Percentiles rank a stretch among this genome's conserved stretches.
Conservation (phyloP, 2,797 vertebrate genomes). For the Sciurus carolinensis region DNA sequence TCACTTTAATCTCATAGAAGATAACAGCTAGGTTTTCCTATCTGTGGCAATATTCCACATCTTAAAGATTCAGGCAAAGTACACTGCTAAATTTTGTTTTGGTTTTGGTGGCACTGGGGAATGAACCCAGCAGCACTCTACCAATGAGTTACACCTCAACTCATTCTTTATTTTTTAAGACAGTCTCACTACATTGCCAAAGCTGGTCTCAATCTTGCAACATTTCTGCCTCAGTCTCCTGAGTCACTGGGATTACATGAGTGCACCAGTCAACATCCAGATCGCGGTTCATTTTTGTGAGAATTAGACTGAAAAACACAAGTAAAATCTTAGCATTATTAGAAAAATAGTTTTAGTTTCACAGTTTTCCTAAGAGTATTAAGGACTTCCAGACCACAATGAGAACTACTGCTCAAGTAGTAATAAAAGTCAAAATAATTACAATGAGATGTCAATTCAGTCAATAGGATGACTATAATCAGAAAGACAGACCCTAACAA, state of each 20-base stretch:
- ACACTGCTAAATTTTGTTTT: background rate
- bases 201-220: too few relatives aligned
- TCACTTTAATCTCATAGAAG: background rate
- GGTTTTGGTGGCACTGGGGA: too few relatives aligned
- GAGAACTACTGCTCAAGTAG: background rate
- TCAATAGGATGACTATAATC: background rate
- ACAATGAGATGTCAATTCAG: background rate
- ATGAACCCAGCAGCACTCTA: too few relatives aligned
- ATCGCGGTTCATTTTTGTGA: background rate
- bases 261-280: background rate
- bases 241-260: too few relatives aligned
- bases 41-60: background rate
- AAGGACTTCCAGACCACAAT: background rate
- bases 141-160: too few relatives aligned
- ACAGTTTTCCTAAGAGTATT: background rate
- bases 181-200: too few relatives aligned
- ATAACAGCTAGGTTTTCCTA: background rate
- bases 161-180: too few relatives aligned
- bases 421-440: constrained; percentile 28
- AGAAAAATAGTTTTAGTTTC: constrained; percentile 36
- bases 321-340: background rate
- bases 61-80: constrained; percentile 9
- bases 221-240: too few relatives aligned
- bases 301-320: constrained; percentile 23
- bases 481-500: constrained; percentile 42